Evolutionary conservation across 2,113 vertebrate species (phyloP).

Genomic region (Hypomesus transpacificus): DNA sequence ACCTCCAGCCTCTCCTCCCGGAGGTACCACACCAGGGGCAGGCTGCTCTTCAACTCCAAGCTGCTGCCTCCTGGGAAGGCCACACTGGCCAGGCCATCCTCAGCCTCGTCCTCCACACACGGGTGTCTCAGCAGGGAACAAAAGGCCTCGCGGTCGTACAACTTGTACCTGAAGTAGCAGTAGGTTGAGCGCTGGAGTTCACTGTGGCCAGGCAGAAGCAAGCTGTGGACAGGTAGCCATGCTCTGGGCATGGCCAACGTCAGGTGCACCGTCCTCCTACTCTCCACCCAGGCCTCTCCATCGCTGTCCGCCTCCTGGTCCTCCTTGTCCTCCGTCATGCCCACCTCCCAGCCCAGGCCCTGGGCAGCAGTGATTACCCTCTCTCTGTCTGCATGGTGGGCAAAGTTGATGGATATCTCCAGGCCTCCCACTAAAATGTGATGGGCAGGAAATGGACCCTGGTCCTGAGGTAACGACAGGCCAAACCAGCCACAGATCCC

Average conservation of each 20-base stretch:
- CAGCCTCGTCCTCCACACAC: constrained; percentile 43
- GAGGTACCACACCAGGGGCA: constrained; percentile 86
- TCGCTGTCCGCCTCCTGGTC: constrained; percentile 2
- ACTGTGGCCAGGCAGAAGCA: constrained; percentile 76
- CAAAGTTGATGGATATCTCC: constrained; percentile 81
- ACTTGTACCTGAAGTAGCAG: constrained; percentile 90
- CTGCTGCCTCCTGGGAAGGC: constrained; percentile 72
- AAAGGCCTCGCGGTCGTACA: constrained; percentile 78
- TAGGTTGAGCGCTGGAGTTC: constrained; percentile 72
- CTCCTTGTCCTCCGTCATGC: constrained; percentile 37
- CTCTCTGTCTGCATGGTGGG: constrained; percentile 79
- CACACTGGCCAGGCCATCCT: constrained; percentile 61
- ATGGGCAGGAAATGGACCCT: constrained; percentile 33
- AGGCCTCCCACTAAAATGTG: constrained; percentile 80
- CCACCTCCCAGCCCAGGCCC: constrained; percentile 77
- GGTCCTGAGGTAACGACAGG: constrained; percentile 63
- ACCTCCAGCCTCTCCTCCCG: constrained; percentile 88
- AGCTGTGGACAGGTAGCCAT: constrained; percentile 83
- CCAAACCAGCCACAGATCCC: constrained; percentile 93
- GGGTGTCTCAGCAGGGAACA: constrained; percentile 82
- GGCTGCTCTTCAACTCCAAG: constrained; percentile 71
- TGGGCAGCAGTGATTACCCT: constrained; percentile 77
- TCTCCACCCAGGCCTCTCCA: constrained; percentile 32
- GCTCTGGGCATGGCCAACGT: constrained; percentile 76
- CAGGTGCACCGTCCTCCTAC: constrained; percentile 43